Conservation (phyloP, 2,888 invertebrate genomes). For the Patella ulyssiponensis region DNA sequence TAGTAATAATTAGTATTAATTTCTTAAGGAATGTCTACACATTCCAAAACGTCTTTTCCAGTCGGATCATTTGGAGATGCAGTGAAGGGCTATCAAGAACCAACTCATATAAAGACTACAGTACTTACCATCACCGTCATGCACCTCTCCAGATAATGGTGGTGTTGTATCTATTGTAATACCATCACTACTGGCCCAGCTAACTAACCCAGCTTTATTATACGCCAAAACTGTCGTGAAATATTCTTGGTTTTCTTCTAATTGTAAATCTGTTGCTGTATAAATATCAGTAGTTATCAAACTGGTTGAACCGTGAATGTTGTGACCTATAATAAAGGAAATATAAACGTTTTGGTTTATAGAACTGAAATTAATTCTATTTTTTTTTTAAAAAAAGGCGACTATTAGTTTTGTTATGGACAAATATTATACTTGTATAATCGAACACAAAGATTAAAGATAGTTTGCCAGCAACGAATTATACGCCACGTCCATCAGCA, state of each 20-base stretch:
- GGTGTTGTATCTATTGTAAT: constrained; percentile 22
- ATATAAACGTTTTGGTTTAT: not conserved
- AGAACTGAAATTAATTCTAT: too few relatives aligned
- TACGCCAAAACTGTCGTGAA: constrained; percentile 23
- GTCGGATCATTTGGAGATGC: too few relatives aligned
- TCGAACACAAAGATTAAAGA: too few relatives aligned
- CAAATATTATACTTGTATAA: too few relatives aligned
- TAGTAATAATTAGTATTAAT: too few relatives aligned
- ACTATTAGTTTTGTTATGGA: too few relatives aligned
- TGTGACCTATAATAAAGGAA: constrained; percentile 25
- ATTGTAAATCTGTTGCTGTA: not conserved
- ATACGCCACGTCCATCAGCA: too few relatives aligned
- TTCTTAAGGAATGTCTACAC: too few relatives aligned
- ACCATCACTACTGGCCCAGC: constrained; percentile 25
- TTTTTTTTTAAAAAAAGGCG: too few relatives aligned
- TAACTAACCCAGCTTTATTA: constrained; percentile 17
- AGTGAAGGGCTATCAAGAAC: not conserved
- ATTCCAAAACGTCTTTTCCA: too few relatives aligned
- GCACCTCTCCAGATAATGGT: constrained; percentile 21
- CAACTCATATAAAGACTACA: too few relatives aligned
- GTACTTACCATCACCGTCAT: constrained; percentile 27
- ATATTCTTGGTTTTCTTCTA: not conserved
- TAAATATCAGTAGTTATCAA: not conserved
- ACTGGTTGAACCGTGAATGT: constrained; percentile 14
- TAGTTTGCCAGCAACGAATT: too few relatives aligned